Conservation (phyloP, 2,888 invertebrate species). For the Eupithecia inturbata region DNA sequence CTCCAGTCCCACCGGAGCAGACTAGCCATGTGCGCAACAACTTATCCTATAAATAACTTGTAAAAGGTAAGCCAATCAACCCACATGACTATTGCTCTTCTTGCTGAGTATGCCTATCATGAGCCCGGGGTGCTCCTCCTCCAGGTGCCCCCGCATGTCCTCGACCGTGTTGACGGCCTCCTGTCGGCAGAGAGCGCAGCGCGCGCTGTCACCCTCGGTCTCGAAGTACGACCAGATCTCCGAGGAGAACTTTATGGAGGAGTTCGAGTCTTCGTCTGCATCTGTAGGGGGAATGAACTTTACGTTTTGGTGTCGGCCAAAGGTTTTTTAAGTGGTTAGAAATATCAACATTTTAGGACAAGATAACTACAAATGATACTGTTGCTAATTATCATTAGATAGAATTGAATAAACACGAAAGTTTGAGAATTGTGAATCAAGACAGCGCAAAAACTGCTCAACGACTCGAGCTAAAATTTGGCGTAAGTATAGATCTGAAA, state of each 20-base stretch:
- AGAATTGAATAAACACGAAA: too few relatives aligned
- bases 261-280: constrained; percentile 23
- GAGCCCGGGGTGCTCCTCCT: constrained; percentile 55
- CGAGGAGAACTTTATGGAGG: constrained; percentile 33
- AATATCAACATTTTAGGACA: too few relatives aligned
- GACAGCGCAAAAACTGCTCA: too few relatives aligned
- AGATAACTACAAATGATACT: too few relatives aligned
- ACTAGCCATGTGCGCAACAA: too few relatives aligned
- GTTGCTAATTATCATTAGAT: too few relatives aligned
- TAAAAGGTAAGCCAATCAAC: neutral
- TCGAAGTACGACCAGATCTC: constrained; percentile 61
- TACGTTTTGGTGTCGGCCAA: too few relatives aligned
- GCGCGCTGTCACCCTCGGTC: constrained; percentile 47
- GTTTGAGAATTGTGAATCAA: too few relatives aligned
- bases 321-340: too few relatives aligned
- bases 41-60: neutral
- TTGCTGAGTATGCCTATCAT: constrained; percentile 37
- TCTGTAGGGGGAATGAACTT: neutral
- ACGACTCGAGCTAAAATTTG: too few relatives aligned
- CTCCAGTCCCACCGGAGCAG: too few relatives aligned
- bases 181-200: constrained; percentile 58
- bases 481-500: too few relatives aligned
- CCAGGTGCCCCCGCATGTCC: constrained; percentile 52
- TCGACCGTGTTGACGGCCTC: constrained; percentile 35
- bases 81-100: neutral